Percentiles rank a stretch among this genome's conserved stretches.
Evolutionary conservation across 2,888 invertebrate species (phyloP).

Genomic region (Pandemis heparana): DNA sequence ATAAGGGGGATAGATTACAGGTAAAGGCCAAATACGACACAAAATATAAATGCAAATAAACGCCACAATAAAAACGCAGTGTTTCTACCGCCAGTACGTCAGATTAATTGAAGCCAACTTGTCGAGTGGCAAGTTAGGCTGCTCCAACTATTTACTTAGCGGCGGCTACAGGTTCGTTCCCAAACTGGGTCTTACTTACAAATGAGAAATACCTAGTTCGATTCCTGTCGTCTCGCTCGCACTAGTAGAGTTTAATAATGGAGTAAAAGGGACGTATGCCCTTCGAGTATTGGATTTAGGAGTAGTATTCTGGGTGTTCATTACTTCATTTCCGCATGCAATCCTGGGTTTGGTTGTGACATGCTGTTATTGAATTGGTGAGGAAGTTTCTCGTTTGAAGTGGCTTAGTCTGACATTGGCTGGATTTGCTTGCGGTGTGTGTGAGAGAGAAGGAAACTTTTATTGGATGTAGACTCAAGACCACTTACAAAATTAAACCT

Average conservation of each 20-base stretch:
- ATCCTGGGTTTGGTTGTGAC: not conserved
- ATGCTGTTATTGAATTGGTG: not conserved
- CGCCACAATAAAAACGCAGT: not conserved
- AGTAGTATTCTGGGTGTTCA: not conserved
- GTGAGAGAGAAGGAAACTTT: too few species aligned
- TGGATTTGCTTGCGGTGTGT: not conserved
- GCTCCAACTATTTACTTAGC: conserved; percentile 5
- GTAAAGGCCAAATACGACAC: too few species aligned
- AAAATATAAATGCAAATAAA: too few species aligned
- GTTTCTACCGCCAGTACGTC: not conserved
- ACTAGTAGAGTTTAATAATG: too few species aligned
- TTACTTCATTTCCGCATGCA: conserved; percentile 1
- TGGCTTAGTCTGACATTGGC: not conserved
- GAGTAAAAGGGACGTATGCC: too few species aligned
- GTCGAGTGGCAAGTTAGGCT: conserved; percentile 7
- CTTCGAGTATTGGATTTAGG: too few species aligned
- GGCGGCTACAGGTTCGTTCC: not conserved
- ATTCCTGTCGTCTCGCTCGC: too few species aligned
- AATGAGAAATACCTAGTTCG: too few species aligned
- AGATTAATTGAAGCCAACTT: conserved; percentile 13
- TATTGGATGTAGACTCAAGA: too few species aligned
- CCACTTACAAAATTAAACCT: too few species aligned
- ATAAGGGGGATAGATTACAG: too few species aligned
- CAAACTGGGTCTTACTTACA: too few species aligned
- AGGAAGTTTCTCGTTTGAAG: not conserved